Evolutionary conservation across 2,113 vertebrate genomes (phyloP), one percentile per base, ranked within the genome.

Genomic region (Accipiter cooperii): DNA sequence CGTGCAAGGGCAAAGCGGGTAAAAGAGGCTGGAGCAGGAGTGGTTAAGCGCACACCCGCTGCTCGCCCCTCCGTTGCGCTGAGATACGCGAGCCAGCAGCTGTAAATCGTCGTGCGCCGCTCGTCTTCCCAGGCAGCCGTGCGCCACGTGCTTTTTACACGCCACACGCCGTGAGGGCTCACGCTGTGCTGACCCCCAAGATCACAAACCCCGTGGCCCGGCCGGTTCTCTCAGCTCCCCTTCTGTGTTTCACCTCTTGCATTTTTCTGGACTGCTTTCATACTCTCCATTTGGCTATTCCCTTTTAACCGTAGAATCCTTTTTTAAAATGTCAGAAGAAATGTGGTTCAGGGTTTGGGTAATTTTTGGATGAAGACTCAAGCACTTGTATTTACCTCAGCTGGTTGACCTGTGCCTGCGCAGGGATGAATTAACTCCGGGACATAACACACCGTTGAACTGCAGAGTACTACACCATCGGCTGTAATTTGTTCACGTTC

Each of bases 21-120:
- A 9, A 6, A 46, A 40, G 49, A 12, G 4, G 42, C 57, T 7
- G 60, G 6, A 17, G 55, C 22, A 13, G 70, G 61, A 25, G 5
- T 9, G 1, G 3, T 8, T 9, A 1, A 8, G 31, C 3, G 2
- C 33, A 2, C 13, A 7, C 4, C 25, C n/a, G 2, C 34, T 3
- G 42, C 58, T 47, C 11, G 4, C 33, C 44, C 34, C 60, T 38
- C 33, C 28, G 6, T 6, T 29, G n/a, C 2, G 63, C 52, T 1
- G 38, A 16, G n/a, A 3, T 1, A 6, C 6, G 1, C 5, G 12
- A 66, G 44, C 42, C n/a, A 4, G 42, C 24, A 15, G 52, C 57
- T 7, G 44, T 13, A 15, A 10, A 10, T 10, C 44, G 2, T 12
- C 52, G 17, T 4, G 44, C 44, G 1, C 22, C 0, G 61, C 42